A percentile compares a stretch with the other conserved stretches of the same genome.
Evolutionary conservation across 2,888 invertebrate genomes (phyloP).

Genomic region (Stenchaetothrips biformis): DNA sequence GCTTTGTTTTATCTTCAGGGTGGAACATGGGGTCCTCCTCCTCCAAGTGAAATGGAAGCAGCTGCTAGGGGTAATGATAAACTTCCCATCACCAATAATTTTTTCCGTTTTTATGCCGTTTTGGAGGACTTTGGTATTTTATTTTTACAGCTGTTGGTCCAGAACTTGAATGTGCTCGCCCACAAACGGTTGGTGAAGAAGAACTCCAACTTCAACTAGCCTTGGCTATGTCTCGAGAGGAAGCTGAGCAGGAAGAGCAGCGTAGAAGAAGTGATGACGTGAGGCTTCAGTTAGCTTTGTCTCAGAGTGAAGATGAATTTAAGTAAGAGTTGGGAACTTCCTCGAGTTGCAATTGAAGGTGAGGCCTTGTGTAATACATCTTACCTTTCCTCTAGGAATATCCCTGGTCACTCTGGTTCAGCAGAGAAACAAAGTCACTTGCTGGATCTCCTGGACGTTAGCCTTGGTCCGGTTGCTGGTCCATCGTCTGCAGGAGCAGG

Average conservation of each 20-base stretch:
- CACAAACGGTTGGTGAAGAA: constrained; percentile 95
- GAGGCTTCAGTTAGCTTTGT: constrained; percentile 87
- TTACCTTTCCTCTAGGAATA: not conserved
- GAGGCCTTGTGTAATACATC: constrained; percentile 25
- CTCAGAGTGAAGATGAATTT: constrained; percentile 91
- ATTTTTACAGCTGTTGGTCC: constrained; percentile 34
- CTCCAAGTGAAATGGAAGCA: constrained; percentile 17
- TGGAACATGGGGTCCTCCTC: not conserved
- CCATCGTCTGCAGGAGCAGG: constrained; percentile 41
- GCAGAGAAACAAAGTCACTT: constrained; percentile 56
- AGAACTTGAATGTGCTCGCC: constrained; percentile 89
- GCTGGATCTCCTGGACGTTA: constrained; percentile 78
- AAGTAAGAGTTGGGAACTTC: constrained; percentile 55
- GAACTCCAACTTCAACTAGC: constrained; percentile 97
- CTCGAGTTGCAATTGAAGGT: not conserved
- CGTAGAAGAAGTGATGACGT: constrained; percentile 93
- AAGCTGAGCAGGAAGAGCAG: constrained; percentile 94
- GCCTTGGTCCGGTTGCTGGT: constrained; percentile 51
- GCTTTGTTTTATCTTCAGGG: not conserved
- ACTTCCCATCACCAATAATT: constrained; percentile 28
- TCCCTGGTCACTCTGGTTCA: not conserved
- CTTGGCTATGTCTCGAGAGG: constrained; percentile 96
- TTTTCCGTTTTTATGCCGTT: constrained; percentile 29
- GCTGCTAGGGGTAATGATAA: constrained; percentile 26
- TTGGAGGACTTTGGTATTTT: constrained; percentile 29